A percentile compares a stretch with the other conserved stretches of the same genome.
Evolutionary conservation across 1,140 invertebrate species (phyloP).

Genomic region (Euura saliciscinereae): DNA sequence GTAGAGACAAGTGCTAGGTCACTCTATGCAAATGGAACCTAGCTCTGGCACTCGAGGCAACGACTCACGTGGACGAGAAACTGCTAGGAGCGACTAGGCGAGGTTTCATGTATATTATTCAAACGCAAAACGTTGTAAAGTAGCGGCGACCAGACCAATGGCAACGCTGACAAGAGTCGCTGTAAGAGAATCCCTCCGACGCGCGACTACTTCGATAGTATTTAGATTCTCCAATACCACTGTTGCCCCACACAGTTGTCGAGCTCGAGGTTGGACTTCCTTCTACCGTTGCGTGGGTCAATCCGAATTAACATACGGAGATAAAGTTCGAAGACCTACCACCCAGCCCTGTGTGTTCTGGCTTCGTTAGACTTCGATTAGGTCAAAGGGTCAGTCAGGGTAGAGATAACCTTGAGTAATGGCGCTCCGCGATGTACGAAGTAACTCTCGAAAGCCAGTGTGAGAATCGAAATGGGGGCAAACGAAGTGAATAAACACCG

Average conservation of each 20-base stretch:
- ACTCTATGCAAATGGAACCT: neutral
- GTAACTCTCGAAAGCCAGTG: neutral
- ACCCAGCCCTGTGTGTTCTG: neutral
- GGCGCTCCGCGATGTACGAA: neutral
- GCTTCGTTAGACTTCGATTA: constrained; percentile 1
- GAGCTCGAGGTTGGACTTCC: neutral
- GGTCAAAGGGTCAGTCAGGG: neutral
- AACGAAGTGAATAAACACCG: constrained; percentile 1
- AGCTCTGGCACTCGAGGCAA: neutral
- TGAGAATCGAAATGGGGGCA: neutral
- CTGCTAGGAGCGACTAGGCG: neutral
- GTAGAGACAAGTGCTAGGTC: neutral
- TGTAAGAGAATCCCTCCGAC: too few species aligned
- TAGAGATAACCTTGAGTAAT: constrained; percentile 1
- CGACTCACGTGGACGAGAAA: neutral
- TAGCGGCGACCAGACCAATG: constrained; percentile 2
- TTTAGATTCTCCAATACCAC: too few species aligned
- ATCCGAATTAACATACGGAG: constrained; percentile 4
- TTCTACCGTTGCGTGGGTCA: neutral
- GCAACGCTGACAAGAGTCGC: neutral
- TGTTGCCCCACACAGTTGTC: too few species aligned
- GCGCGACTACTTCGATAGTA: too few species aligned
- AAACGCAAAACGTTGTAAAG: constrained; percentile 7
- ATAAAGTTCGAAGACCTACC: constrained; percentile 3
- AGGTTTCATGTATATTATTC: constrained; percentile 4